These are phyloP conservation scores for Antennarius striatus DNA, from an alignment of 2,113 vertebrate species.

Conservation along the genomic window DNA sequence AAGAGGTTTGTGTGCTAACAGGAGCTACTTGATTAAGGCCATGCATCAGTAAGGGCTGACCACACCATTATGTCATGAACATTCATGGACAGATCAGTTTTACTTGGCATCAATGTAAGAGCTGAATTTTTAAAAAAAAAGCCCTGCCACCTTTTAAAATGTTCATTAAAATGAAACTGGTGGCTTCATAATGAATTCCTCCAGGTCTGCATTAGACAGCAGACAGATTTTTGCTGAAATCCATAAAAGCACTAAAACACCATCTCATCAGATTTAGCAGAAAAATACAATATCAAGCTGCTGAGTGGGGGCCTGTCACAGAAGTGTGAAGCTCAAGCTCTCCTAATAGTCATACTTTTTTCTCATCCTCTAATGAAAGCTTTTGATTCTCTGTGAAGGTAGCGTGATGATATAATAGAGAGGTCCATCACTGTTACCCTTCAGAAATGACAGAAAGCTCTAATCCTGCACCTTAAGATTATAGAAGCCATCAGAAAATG, in stretches of 20 bases:
- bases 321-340: constrained; percentile 17
- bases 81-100: no score
- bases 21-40: no score
- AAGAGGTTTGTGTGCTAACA: no score
- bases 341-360: constrained; percentile 17
- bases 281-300: background rate
- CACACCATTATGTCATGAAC: no score
- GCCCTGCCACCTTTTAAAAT: constrained; percentile 9
- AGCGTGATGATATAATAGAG: background rate
- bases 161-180: constrained; percentile 21
- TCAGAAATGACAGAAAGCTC: constrained; percentile 18
- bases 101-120: no score
- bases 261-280: constrained; percentile 23
- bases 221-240: constrained; percentile 1
- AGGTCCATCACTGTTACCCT: constrained; percentile 23
- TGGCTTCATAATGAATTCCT: constrained; percentile 13
- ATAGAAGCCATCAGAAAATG: no score
- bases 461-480: constrained; percentile 27
- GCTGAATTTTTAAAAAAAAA: no score
- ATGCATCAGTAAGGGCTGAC: no score
- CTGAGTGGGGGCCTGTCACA: constrained; percentile 14
- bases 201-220: constrained; percentile 5
- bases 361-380: constrained; percentile 26
- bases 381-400: constrained; percentile 28
- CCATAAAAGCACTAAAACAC: constrained; percentile 6